Conservation (phyloP, 1,140 invertebrate species). For the Campodea augens region DNA sequence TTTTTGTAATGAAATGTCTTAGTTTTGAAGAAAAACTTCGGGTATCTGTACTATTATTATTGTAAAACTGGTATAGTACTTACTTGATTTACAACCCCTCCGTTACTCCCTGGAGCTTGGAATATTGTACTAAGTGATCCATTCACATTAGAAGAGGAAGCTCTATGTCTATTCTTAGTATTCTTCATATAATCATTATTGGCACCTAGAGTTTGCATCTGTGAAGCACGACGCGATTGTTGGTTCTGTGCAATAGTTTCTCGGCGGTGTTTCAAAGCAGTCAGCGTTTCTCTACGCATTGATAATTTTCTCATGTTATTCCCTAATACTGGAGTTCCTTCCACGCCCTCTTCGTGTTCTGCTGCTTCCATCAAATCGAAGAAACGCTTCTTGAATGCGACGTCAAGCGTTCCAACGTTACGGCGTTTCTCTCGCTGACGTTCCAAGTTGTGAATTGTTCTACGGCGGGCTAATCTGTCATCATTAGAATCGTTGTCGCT, state of each 20-base stretch:
- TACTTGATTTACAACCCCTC: too few relatives aligned
- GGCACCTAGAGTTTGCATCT: slow-evolving; percentile 81
- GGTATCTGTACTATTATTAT: too few relatives aligned
- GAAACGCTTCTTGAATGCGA: slow-evolving; percentile 83
- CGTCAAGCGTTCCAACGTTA: slow-evolving; percentile 79
- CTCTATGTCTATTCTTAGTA: too few relatives aligned
- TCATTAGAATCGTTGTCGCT: slow-evolving; percentile 65
- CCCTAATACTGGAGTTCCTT: slow-evolving; percentile 51
- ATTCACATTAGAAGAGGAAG: too few relatives aligned
- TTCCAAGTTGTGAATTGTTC: slow-evolving; percentile 80
- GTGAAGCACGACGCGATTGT: slow-evolving; percentile 51
- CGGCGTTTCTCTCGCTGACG: slow-evolving; percentile 71
- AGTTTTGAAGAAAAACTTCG: too few relatives aligned
- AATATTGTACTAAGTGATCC: too few relatives aligned
- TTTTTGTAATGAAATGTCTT: too few relatives aligned
- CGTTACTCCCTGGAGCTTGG: too few relatives aligned
- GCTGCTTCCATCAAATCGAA: too few relatives aligned
- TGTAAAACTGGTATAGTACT: too few relatives aligned
- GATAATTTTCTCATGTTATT: slow-evolving; percentile 49
- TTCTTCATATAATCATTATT: slow-evolving; percentile 60
- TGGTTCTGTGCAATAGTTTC: slow-evolving; percentile 73
- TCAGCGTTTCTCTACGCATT: slow-evolving; percentile 53
- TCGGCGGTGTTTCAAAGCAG: slow-evolving; percentile 63
- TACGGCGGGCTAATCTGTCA: slow-evolving; percentile 54
- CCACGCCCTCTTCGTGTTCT: slow-evolving; percentile 37